Evolutionary conservation across 2,888 invertebrate species (phyloP), one percentile per base, ranked within the genome.

Genomic region (Meandrusa payeni): DNA sequence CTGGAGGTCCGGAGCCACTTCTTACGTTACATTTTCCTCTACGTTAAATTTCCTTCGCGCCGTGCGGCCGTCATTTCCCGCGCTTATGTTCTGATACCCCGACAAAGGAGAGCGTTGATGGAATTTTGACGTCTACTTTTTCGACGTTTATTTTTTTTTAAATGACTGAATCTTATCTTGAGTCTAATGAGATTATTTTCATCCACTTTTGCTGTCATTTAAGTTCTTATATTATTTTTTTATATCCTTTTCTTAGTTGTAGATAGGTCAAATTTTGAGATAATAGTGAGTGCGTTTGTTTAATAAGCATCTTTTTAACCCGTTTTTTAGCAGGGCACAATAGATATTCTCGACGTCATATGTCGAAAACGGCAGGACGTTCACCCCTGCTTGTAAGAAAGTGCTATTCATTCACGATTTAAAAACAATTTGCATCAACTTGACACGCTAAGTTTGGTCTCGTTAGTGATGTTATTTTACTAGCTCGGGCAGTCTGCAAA

Each of bases 41-140:
- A 6, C 24, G 24, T 33, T 7, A 27, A 15, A 41, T 17, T 29
- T 38, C 27, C 33, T 7, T 24, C 11, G 40, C 10, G 17, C 9
- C 10, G n/a, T 7, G 7, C n/a, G 23, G 31, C 10, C 31, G 31
- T 31, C 37, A 4, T 2, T 24, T 7, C 11, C n/a, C 10, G 19
- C 40, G 31, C 32, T 26, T 19, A 19, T 19, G 17, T 17, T 32
- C 7, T 26, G 32, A 26, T 32, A 24, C 17, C 6, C 11, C 24
- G 5, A 37, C 36, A 20, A 17, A 26, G 15, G 20, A 12, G 13
- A 3, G 1, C 2, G 15, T 7, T 27, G n/a, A 31, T 31, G n/a
- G 27, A 11, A 41, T 41, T 41, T 23, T 27, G 10, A 33, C 27
- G 20, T 31, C 10, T 10, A 6, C 1, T 10, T 24, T 31, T 4